Percentiles rank a stretch among this genome's conserved stretches.
Conservation (phyloP, 2,888 invertebrate genomes). For the Drosophila testacea region DNA sequence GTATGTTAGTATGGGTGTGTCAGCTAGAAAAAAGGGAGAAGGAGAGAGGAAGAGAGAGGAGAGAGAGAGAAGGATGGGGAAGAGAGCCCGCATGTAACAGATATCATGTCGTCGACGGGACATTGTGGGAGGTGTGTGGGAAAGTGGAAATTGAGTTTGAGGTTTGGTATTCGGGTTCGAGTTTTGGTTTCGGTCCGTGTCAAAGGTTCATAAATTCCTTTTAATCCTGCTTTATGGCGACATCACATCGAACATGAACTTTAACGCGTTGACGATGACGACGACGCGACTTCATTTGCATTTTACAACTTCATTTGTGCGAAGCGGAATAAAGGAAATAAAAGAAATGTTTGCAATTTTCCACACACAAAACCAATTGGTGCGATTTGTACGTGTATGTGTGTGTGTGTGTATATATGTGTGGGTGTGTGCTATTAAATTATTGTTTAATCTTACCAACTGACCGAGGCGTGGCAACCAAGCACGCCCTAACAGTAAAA, state of each 20-base stretch:
- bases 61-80: background rate
- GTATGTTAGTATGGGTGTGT: slow-evolving; percentile 19
- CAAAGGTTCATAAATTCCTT: slow-evolving; percentile 80
- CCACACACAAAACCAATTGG: slow-evolving; percentile 66
- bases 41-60: background rate
- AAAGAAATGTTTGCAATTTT: slow-evolving; percentile 65
- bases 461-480: slow-evolving; percentile 50
- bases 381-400: slow-evolving; percentile 39
- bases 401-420: slow-evolving; percentile 20
- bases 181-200: slow-evolving; percentile 61
- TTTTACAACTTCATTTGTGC: slow-evolving; percentile 79
- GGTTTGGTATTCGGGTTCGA: slow-evolving; percentile 12
- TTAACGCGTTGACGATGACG: slow-evolving; percentile 62
- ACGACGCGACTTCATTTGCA: slow-evolving; percentile 73
- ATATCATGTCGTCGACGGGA: slow-evolving; percentile 58
- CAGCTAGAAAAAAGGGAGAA: background rate
- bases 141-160: slow-evolving; percentile 11
- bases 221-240: slow-evolving; percentile 81
- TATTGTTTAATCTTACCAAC: slow-evolving; percentile 67
- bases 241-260: slow-evolving; percentile 81
- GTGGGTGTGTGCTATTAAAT: slow-evolving; percentile 53
- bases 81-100: slow-evolving; percentile 54
- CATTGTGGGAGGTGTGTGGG: slow-evolving; percentile 27
- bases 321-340: slow-evolving; percentile 53
- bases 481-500: slow-evolving; percentile 30